phyloP scores from a whole-genome alignment of 1,140 invertebrate genomes.

The Mizuhopecten yessoensis region DNA sequence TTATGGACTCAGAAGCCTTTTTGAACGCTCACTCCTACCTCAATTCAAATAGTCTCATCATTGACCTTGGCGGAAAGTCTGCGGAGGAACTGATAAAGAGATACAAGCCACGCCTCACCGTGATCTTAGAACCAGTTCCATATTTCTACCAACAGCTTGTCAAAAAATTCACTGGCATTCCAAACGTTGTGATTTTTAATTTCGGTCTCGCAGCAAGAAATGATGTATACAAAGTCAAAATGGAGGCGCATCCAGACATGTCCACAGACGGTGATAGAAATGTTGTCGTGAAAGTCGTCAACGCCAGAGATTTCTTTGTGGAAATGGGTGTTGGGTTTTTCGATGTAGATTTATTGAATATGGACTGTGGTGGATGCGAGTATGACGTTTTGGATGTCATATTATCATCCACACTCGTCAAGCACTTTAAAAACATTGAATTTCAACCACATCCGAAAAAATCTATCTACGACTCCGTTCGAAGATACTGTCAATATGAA shows the following conservation, averaged over 20 bases:
- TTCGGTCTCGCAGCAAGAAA: conserved; percentile 16
- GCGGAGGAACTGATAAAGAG: neutral
- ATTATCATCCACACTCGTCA: neutral
- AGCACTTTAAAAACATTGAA: conserved; percentile 16
- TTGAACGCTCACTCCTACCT: conserved; percentile 2
- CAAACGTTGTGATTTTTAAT: conserved; percentile 11
- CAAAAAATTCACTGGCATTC: neutral
- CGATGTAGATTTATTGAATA: conserved; percentile 36
- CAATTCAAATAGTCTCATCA: neutral
- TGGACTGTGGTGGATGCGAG: conserved; percentile 40
- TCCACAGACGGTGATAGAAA: neutral
- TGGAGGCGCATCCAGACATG: neutral
- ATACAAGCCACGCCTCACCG: neutral
- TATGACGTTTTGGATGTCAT: conserved; percentile 26
- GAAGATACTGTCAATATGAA: neutral
- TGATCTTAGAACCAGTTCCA: conserved; percentile 1
- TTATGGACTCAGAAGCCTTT: neutral
- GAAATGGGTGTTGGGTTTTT: conserved; percentile 3
- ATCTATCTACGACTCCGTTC: neutral
- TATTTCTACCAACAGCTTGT: neutral
- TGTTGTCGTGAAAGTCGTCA: neutral
- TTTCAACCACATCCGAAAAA: conserved; percentile 15
- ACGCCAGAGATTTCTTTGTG: neutral
- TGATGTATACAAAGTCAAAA: neutral
- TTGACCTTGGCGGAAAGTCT: neutral